Conservation (phyloP, 2,113 vertebrate species). For the Tringa solitaria region DNA sequence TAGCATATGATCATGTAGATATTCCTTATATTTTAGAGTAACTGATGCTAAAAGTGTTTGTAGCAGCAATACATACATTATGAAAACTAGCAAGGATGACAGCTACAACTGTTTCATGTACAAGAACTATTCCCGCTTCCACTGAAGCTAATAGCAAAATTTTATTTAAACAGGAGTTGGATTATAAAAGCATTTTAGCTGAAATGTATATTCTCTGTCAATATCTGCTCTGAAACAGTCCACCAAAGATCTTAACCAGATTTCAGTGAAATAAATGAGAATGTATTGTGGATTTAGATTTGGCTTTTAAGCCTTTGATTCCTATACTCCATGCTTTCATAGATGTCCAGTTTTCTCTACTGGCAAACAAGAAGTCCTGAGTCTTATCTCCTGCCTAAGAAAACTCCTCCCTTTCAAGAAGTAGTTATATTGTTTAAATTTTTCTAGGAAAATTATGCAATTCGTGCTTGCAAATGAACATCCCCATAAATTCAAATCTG, state of each 20-base stretch:
- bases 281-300: background rate
- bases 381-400: background rate
- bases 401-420: background rate
- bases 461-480: background rate
- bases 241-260: background rate
- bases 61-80: background rate
- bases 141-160: background rate
- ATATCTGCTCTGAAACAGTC: background rate
- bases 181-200: background rate
- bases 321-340: background rate
- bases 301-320: background rate
- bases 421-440: background rate
- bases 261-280: background rate
- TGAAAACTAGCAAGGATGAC: background rate
- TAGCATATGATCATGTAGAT: background rate
- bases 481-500: background rate
- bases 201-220: background rate
- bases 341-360: background rate
- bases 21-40: background rate
- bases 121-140: background rate
- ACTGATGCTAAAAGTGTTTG: background rate
- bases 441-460: background rate
- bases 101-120: background rate
- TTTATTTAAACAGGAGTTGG: background rate
- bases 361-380: background rate